Conservation (phyloP, 1,140 invertebrate species). For the Physella acuta region DNA sequence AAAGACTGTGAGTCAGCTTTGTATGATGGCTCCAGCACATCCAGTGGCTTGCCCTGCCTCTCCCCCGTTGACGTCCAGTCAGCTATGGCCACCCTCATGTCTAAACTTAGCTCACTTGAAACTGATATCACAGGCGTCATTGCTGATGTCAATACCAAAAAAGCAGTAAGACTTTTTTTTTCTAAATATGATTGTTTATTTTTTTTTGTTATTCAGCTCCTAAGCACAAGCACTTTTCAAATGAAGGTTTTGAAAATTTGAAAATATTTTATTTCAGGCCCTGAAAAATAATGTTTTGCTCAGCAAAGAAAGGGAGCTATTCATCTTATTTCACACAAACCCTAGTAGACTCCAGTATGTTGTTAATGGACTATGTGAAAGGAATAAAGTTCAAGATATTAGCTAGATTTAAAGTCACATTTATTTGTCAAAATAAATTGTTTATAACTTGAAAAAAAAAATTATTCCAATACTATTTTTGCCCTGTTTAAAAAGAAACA, state of each 20-base stretch:
- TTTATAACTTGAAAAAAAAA: no score
- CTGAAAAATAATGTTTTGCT: conserved; percentile 37
- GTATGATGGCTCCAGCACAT: conserved; percentile 40
- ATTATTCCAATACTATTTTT: no score
- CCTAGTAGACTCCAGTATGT: conserved; percentile 34
- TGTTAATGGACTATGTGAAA: conserved; percentile 34
- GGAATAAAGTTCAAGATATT: no score
- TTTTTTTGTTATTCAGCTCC: no score
- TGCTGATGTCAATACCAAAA: conserved; percentile 39
- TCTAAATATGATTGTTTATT: no score
- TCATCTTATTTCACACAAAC: conserved; percentile 40
- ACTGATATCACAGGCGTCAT: conserved; percentile 34
- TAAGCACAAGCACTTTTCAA: no score
- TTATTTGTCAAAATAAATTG: no score
- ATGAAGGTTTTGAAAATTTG: no score
- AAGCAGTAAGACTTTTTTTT: conserved; percentile 33
- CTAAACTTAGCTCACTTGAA: conserved; percentile 38
- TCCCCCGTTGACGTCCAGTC: conserved; percentile 36
- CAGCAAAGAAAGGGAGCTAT: conserved; percentile 44
- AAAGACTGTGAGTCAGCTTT: conserved; percentile 31
- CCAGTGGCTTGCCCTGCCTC: conserved; percentile 35
- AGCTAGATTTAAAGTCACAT: no score
- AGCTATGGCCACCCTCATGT: conserved; percentile 30
- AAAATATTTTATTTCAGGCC: conserved; percentile 38
- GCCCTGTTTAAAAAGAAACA: no score